Conservation (phyloP, 2,888 invertebrate genomes). For the Leptinotarsa rubiginosa region DNA sequence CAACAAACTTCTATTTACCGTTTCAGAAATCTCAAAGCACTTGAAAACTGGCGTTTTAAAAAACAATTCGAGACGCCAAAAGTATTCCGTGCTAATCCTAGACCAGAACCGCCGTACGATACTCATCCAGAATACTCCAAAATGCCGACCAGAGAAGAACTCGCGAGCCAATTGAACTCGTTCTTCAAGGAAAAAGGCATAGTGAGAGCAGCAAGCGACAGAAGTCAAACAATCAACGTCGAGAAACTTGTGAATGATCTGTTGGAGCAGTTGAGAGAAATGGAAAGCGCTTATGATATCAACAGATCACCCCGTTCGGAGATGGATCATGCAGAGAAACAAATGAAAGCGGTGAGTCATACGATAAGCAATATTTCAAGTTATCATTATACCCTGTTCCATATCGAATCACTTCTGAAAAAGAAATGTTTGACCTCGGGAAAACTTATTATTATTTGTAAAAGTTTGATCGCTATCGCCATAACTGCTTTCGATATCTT, state of each 20-base stretch:
- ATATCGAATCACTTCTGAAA: too few species aligned
- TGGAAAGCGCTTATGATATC: conserved; percentile 53
- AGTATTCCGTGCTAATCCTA: conserved; percentile 39
- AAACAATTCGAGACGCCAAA: conserved; percentile 50
- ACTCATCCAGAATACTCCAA: conserved; percentile 71
- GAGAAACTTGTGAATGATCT: conserved; percentile 63
- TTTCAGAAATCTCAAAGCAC: conserved; percentile 65
- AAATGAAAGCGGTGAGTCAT: conserved; percentile 71
- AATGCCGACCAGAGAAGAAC: conserved; percentile 66
- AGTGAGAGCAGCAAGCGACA: conserved; percentile 10
- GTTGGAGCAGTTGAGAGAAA: conserved; percentile 61
- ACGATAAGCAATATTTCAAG: too few species aligned
- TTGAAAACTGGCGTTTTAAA: conserved; percentile 70
- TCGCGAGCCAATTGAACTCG: conserved; percentile 55
- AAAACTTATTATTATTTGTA: too few species aligned
- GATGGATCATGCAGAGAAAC: conserved; percentile 69
- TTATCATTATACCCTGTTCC: too few species aligned
- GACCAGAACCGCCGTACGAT: conserved; percentile 67
- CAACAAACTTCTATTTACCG: too few species aligned
- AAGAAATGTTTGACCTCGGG: too few species aligned
- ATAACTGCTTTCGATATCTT: too few species aligned
- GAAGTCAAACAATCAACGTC: conserved; percentile 49
- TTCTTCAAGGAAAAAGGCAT: conserved; percentile 46
- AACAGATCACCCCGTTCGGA: conserved; percentile 68
- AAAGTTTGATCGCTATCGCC: too few species aligned